phyloP scores from a whole-genome alignment of 2,797 vertebrate species.

The Thunnus albacares region DNA sequence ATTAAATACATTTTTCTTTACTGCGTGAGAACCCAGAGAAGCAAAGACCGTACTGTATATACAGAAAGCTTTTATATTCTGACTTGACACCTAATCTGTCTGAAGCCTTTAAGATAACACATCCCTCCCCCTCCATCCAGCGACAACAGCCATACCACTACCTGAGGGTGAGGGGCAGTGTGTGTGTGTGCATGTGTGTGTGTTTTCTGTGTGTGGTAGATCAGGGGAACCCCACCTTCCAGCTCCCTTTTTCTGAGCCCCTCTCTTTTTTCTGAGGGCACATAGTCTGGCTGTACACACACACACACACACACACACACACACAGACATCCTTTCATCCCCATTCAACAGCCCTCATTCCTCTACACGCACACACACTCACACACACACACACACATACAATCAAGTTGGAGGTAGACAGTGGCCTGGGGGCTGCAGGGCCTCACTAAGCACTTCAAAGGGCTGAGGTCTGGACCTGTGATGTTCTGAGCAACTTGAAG shows the following conservation, averaged over 20 bases:
- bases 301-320: slow-evolving; percentile 19
- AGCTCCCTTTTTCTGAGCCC: slow-evolving; percentile 31
- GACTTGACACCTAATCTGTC: slow-evolving; percentile 36
- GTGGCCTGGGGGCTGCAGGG: slow-evolving; percentile 3
- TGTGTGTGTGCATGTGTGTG: slow-evolving; percentile 9
- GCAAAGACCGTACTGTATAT: neutral
- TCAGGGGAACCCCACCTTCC: slow-evolving; percentile 45
- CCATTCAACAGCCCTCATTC: slow-evolving; percentile 1
- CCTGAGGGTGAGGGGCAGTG: slow-evolving; percentile 39
- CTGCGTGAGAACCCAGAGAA: neutral
- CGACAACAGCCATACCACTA: slow-evolving; percentile 4
- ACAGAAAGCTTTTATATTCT: slow-evolving; percentile 29
- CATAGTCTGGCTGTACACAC: slow-evolving; percentile 33
- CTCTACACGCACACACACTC: neutral
- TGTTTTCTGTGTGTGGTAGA: slow-evolving; percentile 17
- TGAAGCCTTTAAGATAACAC: slow-evolving; percentile 36
- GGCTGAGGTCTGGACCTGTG: slow-evolving; percentile 40
- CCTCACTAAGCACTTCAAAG: slow-evolving; percentile 56
- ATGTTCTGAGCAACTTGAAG: slow-evolving; percentile 32
- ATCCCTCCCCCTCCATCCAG: neutral
- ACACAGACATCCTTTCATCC: slow-evolving; percentile 1
- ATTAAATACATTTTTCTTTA: neutral
- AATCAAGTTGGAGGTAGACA: neutral
- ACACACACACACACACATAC: neutral
- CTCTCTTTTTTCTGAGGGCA: slow-evolving; percentile 46